phyloP scores from a whole-genome alignment of 1,140 invertebrate genomes.

The Aphaenogaster floridana region DNA sequence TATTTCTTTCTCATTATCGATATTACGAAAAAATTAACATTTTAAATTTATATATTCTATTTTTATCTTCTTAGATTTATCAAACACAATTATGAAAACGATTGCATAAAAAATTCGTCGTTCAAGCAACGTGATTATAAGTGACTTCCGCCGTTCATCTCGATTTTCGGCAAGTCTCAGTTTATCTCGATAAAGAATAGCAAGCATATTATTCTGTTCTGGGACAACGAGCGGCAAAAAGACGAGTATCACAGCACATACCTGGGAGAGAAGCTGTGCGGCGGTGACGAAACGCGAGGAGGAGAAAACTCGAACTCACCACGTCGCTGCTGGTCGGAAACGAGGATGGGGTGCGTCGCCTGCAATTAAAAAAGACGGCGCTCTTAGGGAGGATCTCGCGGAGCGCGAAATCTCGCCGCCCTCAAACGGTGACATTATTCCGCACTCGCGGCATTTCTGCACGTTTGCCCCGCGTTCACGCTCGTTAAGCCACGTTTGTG shows the following conservation, averaged over 20 bases:
- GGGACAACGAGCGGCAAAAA: background rate
- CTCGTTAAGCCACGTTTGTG: conserved; percentile 16
- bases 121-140: background rate
- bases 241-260: background rate
- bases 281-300: background rate
- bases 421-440: conserved; percentile 22
- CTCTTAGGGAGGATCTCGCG: conserved; percentile 17
- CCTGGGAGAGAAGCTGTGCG: background rate
- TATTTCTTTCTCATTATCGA: background rate
- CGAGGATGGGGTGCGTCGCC: conserved; percentile 48
- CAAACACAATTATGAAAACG: background rate
- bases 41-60: background rate
- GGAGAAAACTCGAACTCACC: conserved; percentile 66
- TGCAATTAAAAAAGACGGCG: conserved; percentile 67
- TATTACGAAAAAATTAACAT: background rate
- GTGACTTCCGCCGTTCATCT: background rate
- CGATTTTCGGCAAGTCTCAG: background rate
- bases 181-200: background rate
- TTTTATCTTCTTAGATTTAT: background rate
- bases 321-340: conserved; percentile 55
- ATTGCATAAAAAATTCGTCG: background rate
- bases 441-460: conserved; percentile 16
- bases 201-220: background rate
- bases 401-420: background rate
- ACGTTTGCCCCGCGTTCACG: conserved; percentile 1